Base-by-base conservation (phyloP, 2,888 invertebrate genomes). In the Troides oblongomaculatus region DNA sequence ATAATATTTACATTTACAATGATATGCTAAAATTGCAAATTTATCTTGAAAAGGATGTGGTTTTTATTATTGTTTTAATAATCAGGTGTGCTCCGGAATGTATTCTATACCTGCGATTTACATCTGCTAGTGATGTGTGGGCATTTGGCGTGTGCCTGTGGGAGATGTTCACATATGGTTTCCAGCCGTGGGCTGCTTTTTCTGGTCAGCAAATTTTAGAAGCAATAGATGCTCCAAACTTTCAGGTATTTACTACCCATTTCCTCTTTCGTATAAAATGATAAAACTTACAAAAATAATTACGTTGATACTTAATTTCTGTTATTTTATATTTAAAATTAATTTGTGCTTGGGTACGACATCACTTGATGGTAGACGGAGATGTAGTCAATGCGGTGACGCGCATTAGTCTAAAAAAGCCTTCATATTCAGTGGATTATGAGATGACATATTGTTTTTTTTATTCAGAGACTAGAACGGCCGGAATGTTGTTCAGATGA, bases 81-180 rank as follows among this genome's bases (percentile, higher is more conserved):
- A 6, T 21, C n/a, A 96, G 96, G 96, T 99, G 99, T 93, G 99
- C 99, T 0, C 99, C 99, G 0, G 99, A 99, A 89, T 98, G 98
- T 84, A 99, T 99, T 77, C 97, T 98, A 76, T 99, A 97, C 86
- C 93, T 99, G 72, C 95, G 97, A 71, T 99, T 99, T 86, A 99
- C 99, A 1, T 97, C 98, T 10, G 96, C 99, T 8, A 98, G 98
- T 69, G 99, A 99, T 84, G 98, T 99, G 0, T 99, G 99, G 99
- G 98, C 99, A 0, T 99, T 96, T 85, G 99, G 97, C 4, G 98
- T 99, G 0, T 98, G 99, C n/a, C 92, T 99, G 0, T 99, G 99
- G 99, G 99, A 99, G 88, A 98, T 99, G 97, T 99, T 99, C 86
- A 98, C 98, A 0, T 99, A 99, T 82, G 99, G 99, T 1, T 98